Evolutionary conservation across 2,113 vertebrate species (phyloP), one percentile per base, ranked within the genome.

Genomic region (Ciconia maguari): DNA sequence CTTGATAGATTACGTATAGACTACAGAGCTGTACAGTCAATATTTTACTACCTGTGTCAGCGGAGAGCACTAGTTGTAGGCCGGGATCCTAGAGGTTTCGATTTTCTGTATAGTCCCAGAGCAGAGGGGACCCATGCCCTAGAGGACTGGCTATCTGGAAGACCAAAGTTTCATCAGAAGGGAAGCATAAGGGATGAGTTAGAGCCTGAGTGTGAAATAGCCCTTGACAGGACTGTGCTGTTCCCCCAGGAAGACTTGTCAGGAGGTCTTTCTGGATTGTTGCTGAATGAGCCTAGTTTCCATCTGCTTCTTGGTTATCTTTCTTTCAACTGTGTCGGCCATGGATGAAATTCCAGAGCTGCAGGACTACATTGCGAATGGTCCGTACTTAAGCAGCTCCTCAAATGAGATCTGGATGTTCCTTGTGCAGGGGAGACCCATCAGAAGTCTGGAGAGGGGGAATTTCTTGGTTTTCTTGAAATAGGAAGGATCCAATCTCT

Each of bases 161-260:
- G 30, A 49, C 27, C 0, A 0, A 8, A 70, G 32, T 11, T 61
- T 69, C 13, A 5, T 57, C 0, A 0, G 10, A 48, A 78, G 32
- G 65, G 77, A 51, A 75, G 49, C 18, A 2, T 26, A 20, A 87
- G n/a, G 51, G 57, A 49, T 21, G 52, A 69, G 41, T 9, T 60
- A 62, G 54, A 87, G n/a, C 44, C 30, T 4, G 27, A 24, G 41
- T 29, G 18, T 69, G 57, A n/a, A 36, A 30, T 7, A 87, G 49
- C 52, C 16, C 2, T 15, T 61, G 62, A 26, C 26, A 86, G 80
- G 55, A 46, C 32, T 58, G 75, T 74, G 60, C 57, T 76, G 34
- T 61, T 85, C 29, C 60, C 74, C 62, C 42, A 25, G 64, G 42
- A 55, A 29, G 55, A 18, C 13, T 68, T 51, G 17, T 87, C 32